A percentile compares a stretch with the other conserved stretches of the same genome.
These are phyloP conservation scores for Esox masquinongy DNA, from an alignment of 2,797 vertebrate genomes.

Conservation along the genomic window DNA sequence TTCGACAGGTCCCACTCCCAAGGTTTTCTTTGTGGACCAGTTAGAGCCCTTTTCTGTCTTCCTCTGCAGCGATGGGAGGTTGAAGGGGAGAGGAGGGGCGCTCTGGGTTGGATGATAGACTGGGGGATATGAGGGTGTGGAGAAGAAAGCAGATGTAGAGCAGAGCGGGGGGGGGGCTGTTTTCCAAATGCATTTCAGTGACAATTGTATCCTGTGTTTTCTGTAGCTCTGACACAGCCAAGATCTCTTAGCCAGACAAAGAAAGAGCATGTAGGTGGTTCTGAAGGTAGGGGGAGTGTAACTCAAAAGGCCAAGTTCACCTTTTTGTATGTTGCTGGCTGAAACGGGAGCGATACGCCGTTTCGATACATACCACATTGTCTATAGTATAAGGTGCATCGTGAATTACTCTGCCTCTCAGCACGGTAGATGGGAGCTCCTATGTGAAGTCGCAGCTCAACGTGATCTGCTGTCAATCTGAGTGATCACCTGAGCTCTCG, in stretches of 20 bases:
- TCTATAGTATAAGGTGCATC: too few species aligned
- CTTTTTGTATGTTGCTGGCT: constrained; percentile 13
- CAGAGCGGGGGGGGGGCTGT: background rate
- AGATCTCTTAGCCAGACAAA: constrained; percentile 54
- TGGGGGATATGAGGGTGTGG: constrained; percentile 23
- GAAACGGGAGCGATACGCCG: background rate
- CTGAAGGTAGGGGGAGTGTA: constrained; percentile 11
- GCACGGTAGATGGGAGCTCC: too few species aligned
- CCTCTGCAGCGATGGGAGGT: constrained; percentile 20
- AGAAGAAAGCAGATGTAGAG: background rate
- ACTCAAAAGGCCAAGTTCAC: constrained; percentile 10
- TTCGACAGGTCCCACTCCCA: background rate
- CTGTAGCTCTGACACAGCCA: constrained; percentile 39
- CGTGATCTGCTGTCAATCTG: background rate
- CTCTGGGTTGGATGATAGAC: too few species aligned
- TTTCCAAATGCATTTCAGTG: background rate
- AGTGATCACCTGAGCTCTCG: background rate
- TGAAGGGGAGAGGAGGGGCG: too few species aligned
- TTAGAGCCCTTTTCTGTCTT: constrained; percentile 34
- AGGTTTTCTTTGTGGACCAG: constrained; percentile 26
- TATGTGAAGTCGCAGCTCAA: background rate
- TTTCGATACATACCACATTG: too few species aligned
- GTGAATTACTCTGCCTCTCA: too few species aligned
- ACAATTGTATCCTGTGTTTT: constrained; percentile 70
- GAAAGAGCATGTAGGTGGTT: background rate